Percentiles rank a stretch among this genome's conserved stretches.
Conservation (phyloP, 2,888 invertebrate species). For the Drosophila silvestris region DNA sequence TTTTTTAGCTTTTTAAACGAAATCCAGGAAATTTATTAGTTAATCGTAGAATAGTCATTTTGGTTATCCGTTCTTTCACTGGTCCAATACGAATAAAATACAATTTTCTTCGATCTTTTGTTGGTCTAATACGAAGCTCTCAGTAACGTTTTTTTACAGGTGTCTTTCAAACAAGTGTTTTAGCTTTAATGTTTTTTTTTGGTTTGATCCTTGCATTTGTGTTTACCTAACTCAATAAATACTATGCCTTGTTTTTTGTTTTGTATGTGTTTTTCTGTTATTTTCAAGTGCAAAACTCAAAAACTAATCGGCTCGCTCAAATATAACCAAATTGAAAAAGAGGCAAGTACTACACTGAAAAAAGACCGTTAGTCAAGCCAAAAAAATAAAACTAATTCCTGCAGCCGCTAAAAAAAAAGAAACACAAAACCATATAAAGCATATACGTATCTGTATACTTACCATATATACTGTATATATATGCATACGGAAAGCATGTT, state of each 20-base stretch:
- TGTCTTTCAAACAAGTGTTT: not conserved
- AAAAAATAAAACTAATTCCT: constrained; percentile 23
- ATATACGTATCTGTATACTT: constrained; percentile 30
- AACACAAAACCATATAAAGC: constrained; percentile 4
- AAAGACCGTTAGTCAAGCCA: constrained; percentile 17
- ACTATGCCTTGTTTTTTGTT: constrained; percentile 35
- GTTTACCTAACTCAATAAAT: constrained; percentile 29
- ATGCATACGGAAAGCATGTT: constrained; percentile 49
- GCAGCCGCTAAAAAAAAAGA: constrained; percentile 33
- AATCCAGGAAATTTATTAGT: not conserved
- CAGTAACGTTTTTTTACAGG: not conserved
- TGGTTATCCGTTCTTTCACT: not conserved
- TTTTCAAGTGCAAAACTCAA: constrained; percentile 52
- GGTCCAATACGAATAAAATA: not conserved
- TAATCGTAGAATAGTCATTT: not conserved
- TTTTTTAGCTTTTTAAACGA: not conserved
- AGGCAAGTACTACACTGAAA: constrained; percentile 15
- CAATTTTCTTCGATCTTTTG: not conserved
- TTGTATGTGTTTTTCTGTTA: constrained; percentile 51
- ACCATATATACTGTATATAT: constrained; percentile 30
- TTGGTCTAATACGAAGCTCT: not conserved
- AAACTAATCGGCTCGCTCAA: constrained; percentile 64
- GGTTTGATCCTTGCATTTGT: constrained; percentile 25
- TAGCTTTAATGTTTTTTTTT: constrained; percentile 3
- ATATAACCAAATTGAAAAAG: constrained; percentile 23